Evolutionary conservation across 2,113 vertebrate genomes (phyloP).

Genomic region (Leucosticte australis): DNA sequence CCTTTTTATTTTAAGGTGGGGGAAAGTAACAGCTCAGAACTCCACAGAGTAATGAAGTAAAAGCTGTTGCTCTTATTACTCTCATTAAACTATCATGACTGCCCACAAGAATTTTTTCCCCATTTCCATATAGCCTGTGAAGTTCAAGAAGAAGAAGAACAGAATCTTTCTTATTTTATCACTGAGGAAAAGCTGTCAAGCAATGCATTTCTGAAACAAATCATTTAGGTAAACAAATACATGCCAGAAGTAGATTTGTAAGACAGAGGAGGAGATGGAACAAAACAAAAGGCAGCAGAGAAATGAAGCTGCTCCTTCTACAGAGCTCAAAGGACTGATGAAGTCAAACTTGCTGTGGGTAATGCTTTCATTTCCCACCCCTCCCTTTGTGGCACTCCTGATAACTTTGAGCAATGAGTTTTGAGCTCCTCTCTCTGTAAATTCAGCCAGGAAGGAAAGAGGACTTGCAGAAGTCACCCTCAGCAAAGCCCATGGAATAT

Average conservation of each 20-base stretch:
- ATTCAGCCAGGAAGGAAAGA: neutral
- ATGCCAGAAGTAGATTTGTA: neutral
- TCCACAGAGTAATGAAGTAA: neutral
- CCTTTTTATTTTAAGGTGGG: neutral
- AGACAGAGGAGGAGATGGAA: neutral
- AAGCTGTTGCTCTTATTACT: constrained; percentile 4
- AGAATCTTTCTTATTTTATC: neutral
- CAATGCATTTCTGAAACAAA: neutral
- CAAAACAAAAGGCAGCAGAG: neutral
- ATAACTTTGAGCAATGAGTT: neutral
- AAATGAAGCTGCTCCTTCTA: neutral
- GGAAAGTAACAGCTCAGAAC: neutral
- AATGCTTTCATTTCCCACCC: neutral
- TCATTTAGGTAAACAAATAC: neutral
- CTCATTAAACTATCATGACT: constrained; percentile 7
- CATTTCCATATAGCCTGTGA: neutral
- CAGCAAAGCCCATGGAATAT: neutral
- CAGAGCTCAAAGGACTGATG: neutral
- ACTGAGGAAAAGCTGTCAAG: neutral
- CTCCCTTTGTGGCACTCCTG: neutral
- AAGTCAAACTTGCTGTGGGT: neutral
- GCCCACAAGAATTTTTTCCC: neutral
- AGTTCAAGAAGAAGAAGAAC: neutral
- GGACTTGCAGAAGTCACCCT: neutral
- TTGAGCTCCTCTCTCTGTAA: neutral